These are phyloP conservation scores for Ceratoteleas bidentatus DNA, from an alignment of 1,140 invertebrate species.

Conservation along the genomic window DNA sequence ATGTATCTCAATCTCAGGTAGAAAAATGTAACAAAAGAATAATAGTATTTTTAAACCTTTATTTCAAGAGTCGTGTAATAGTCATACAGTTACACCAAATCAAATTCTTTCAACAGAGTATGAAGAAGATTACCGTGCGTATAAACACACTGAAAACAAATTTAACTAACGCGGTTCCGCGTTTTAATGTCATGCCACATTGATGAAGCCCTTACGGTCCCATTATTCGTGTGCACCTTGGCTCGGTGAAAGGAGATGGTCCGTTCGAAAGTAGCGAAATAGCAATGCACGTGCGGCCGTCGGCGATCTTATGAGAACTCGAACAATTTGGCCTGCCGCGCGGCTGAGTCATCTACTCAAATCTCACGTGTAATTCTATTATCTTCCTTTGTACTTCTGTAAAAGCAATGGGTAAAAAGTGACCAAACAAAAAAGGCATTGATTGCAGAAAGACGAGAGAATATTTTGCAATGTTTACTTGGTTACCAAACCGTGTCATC, in stretches of 20 bases:
- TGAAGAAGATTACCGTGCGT: no score
- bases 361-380: slow-evolving; percentile 24
- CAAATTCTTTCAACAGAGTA: no score
- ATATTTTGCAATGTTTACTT: slow-evolving; percentile 21
- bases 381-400: slow-evolving; percentile 15
- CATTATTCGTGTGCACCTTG: slow-evolving; percentile 39
- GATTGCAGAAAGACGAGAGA: slow-evolving; percentile 3
- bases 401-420: slow-evolving; percentile 9
- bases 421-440: slow-evolving; percentile 7
- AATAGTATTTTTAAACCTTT: no score
- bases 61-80: no score
- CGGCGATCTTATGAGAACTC: slow-evolving; percentile 37
- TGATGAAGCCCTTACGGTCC: slow-evolving; percentile 38
- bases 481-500: slow-evolving; percentile 4
- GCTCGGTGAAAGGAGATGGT: slow-evolving; percentile 53
- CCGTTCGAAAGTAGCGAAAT: slow-evolving; percentile 56
- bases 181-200: slow-evolving; percentile 32
- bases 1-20: no score
- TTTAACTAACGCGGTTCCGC: slow-evolving; percentile 14
- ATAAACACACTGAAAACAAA: neutral
- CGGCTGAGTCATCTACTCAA: slow-evolving; percentile 27
- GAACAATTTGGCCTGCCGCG: slow-evolving; percentile 35
- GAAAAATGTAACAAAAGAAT: no score
- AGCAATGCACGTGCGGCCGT: slow-evolving; percentile 40
- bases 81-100: no score